phyloP scores from a whole-genome alignment of 2,797 vertebrate species.

The Onychomys arenicola region DNA sequence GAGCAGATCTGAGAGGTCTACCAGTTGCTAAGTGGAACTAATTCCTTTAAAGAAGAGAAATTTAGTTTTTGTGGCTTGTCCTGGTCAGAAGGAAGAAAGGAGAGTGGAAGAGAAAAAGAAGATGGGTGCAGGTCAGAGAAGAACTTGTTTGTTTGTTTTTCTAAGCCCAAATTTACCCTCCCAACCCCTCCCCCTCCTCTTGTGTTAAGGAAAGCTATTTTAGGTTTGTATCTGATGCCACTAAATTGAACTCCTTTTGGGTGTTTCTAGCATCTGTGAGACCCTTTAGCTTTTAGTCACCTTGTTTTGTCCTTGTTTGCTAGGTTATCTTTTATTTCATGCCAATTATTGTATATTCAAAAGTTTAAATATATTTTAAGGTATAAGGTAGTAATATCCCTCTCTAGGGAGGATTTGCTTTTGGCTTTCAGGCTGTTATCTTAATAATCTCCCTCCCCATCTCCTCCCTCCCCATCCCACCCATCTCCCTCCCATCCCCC shows the following conservation, averaged over 20 bases:
- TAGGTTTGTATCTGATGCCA: neutral
- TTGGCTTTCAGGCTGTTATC: neutral
- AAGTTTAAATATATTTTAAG: conserved; percentile 9
- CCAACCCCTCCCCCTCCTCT: neutral
- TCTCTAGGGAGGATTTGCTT: conserved; percentile 21
- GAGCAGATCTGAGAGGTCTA: neutral
- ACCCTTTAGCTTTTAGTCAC: neutral
- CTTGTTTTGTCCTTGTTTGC: conserved; percentile 36
- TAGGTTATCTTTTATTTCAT: conserved; percentile 26
- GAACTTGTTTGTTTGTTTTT: neutral
- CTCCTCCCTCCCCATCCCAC: too few species aligned
- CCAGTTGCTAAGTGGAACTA: neutral
- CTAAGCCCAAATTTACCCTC: neutral
- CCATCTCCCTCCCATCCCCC: neutral
- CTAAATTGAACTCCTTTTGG: neutral
- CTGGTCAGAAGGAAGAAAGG: neutral
- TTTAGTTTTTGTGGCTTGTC: neutral
- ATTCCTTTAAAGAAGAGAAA: neutral
- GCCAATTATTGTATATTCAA: neutral
- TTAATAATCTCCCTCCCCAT: neutral
- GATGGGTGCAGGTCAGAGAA: neutral
- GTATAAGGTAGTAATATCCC: neutral
- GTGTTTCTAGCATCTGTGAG: neutral
- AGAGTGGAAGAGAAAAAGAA: neutral
- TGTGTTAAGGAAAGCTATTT: neutral